Conservation (phyloP, 2,888 invertebrate genomes). For the Tryphoninae sp. region DNA sequence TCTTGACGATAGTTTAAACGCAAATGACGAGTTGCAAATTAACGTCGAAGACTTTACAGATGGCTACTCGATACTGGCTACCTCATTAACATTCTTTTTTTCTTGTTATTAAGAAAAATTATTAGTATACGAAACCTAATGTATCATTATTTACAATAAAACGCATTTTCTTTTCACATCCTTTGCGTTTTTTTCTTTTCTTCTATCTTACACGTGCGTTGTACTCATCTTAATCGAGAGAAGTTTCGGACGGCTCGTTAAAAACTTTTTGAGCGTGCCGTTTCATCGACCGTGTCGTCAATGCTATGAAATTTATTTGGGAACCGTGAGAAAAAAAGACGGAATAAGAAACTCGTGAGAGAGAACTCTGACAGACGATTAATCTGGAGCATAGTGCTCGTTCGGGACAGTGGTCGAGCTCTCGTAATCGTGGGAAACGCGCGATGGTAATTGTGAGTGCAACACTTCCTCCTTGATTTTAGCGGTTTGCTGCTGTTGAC, state of each 20-base stretch:
- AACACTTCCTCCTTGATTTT: slow-evolving; percentile 10
- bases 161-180: slow-evolving; percentile 64
- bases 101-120: slow-evolving; percentile 51
- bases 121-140: slow-evolving; percentile 63
- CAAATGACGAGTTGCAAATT: slow-evolving; percentile 2
- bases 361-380: slow-evolving; percentile 35
- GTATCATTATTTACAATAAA: slow-evolving; percentile 72
- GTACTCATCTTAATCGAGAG: slow-evolving; percentile 30
- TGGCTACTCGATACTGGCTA: background rate
- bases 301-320: slow-evolving; percentile 12
- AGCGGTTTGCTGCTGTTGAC: slow-evolving; percentile 47
- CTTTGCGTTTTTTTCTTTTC: slow-evolving; percentile 19
- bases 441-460: slow-evolving; percentile 21
- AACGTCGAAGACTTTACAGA: background rate
- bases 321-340: slow-evolving; percentile 10
- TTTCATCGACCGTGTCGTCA: background rate
- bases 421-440: slow-evolving; percentile 32
- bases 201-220: slow-evolving; percentile 49
- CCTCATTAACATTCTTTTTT: slow-evolving; percentile 1
- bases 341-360: background rate
- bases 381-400: slow-evolving; percentile 49
- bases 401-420: slow-evolving; percentile 45
- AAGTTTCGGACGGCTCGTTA: slow-evolving; percentile 30
- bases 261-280: slow-evolving; percentile 32
- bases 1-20: slow-evolving; percentile 1